Conservation (phyloP, 2,888 invertebrate genomes). For the Scaptomyza flava region DNA sequence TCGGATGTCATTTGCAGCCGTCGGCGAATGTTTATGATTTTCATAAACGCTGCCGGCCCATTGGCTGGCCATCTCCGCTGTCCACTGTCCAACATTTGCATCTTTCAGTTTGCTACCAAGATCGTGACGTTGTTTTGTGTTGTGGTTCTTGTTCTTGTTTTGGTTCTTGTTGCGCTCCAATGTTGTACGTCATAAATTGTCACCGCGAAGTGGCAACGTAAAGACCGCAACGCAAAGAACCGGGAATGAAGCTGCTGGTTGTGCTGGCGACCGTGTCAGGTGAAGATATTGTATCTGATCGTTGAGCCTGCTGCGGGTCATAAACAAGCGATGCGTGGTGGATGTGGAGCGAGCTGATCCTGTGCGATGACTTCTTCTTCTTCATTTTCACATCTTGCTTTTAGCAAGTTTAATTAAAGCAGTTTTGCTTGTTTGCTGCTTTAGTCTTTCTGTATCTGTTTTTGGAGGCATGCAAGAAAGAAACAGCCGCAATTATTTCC, state of each 20-base stretch:
- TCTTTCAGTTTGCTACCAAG: slow-evolving; percentile 41
- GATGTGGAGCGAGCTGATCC: slow-evolving; percentile 45
- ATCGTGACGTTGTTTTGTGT: slow-evolving; percentile 28
- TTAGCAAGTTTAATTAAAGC: slow-evolving; percentile 70
- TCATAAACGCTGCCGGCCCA: slow-evolving; percentile 81
- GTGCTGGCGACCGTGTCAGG: slow-evolving; percentile 58
- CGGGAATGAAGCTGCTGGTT: background rate
- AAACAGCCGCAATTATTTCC: slow-evolving; percentile 31
- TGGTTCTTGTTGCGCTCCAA: slow-evolving; percentile 38
- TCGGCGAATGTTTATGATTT: slow-evolving; percentile 84
- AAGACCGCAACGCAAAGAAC: slow-evolving; percentile 3
- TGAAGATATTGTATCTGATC: slow-evolving; percentile 78
- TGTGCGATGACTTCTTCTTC: slow-evolving; percentile 31
- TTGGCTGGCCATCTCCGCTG: slow-evolving; percentile 25
- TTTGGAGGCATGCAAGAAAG: slow-evolving; percentile 10
- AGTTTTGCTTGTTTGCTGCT: slow-evolving; percentile 71
- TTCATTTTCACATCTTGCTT: slow-evolving; percentile 11
- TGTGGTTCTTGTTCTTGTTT: slow-evolving; percentile 8
- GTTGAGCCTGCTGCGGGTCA: slow-evolving; percentile 68
- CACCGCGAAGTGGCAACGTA: slow-evolving; percentile 66
- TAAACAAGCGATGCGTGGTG: slow-evolving; percentile 63
- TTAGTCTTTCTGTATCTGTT: slow-evolving; percentile 56
- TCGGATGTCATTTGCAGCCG: slow-evolving; percentile 82
- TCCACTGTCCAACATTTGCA: slow-evolving; percentile 21
- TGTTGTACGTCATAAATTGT: slow-evolving; percentile 82